These are phyloP conservation scores for Eptatretus atami DNA, from an alignment of 2,797 vertebrate species.

Conservation along the genomic window DNA sequence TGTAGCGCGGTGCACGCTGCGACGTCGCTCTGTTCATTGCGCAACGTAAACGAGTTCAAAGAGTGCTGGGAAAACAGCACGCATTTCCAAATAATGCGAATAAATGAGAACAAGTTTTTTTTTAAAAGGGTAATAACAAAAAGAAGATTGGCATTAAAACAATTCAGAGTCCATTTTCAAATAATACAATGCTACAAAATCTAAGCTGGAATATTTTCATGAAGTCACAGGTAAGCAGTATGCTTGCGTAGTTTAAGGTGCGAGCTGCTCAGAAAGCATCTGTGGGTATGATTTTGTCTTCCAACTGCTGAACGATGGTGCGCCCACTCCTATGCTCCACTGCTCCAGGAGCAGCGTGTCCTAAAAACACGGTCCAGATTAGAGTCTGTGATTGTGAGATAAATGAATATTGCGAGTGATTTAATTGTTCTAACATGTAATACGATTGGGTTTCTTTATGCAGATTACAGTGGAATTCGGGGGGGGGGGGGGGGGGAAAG, in stretches of 20 bases:
- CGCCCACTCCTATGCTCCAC: slow-evolving; percentile 1
- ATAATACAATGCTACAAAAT: too few relatives aligned
- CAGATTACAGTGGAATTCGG: too few relatives aligned
- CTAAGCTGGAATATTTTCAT: too few relatives aligned
- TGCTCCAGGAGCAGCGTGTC: background rate
- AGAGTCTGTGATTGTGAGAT: too few relatives aligned
- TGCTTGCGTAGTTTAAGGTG: background rate
- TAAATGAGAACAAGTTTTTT: too few relatives aligned
- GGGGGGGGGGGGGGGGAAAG: too few relatives aligned
- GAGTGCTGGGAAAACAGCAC: background rate
- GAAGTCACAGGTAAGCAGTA: background rate
- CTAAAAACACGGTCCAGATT: slow-evolving; percentile 11
- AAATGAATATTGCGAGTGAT: too few relatives aligned
- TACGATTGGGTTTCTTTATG: too few relatives aligned
- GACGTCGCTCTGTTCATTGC: background rate
- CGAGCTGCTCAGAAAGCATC: background rate
- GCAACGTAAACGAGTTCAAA: background rate
- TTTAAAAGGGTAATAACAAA: too few relatives aligned
- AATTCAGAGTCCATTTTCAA: too few relatives aligned
- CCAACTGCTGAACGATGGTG: background rate
- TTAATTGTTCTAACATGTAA: too few relatives aligned
- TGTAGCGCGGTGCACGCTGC: background rate
- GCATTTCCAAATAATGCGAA: background rate
- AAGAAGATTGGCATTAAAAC: too few relatives aligned
- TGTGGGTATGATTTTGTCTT: background rate